phyloP scores from a whole-genome alignment of 2,888 invertebrate species.

The Pseudococcus longispinus region DNA sequence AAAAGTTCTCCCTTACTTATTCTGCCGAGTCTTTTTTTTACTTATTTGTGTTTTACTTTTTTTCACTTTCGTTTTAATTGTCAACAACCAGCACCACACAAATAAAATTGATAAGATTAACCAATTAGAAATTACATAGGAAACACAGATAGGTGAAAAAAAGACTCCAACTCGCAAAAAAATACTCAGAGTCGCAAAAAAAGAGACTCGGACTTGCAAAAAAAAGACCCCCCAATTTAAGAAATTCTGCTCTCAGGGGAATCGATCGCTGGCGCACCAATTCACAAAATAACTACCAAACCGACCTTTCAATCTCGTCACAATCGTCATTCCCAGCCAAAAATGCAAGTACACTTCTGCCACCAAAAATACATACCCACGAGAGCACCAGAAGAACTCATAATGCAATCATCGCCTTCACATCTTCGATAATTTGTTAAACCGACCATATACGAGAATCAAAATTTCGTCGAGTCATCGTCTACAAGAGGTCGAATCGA shows the following conservation, averaged over 20 bases:
- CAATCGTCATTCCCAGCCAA: neutral
- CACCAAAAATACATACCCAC: neutral
- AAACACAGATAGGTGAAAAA: too few species aligned
- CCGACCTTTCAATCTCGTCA: neutral
- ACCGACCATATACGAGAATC: neutral
- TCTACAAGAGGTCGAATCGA: neutral
- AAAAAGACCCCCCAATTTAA: too few species aligned
- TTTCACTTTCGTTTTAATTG: too few species aligned
- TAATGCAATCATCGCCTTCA: neutral
- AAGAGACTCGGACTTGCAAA: too few species aligned
- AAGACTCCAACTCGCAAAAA: too few species aligned
- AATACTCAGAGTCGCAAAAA: too few species aligned
- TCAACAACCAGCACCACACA: too few species aligned
- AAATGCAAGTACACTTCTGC: neutral
- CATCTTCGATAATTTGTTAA: neutral
- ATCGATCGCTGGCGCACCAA: neutral
- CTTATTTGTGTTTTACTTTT: too few species aligned
- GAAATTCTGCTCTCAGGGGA: neutral
- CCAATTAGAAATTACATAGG: too few species aligned
- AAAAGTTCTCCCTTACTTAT: too few species aligned
- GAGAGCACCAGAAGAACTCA: neutral
- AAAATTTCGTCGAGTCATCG: neutral
- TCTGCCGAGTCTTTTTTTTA: too few species aligned
- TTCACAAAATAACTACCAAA: neutral
- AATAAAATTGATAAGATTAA: too few species aligned